Conservation (phyloP, 2,113 vertebrate species). For the Cygnus buccinator region DNA sequence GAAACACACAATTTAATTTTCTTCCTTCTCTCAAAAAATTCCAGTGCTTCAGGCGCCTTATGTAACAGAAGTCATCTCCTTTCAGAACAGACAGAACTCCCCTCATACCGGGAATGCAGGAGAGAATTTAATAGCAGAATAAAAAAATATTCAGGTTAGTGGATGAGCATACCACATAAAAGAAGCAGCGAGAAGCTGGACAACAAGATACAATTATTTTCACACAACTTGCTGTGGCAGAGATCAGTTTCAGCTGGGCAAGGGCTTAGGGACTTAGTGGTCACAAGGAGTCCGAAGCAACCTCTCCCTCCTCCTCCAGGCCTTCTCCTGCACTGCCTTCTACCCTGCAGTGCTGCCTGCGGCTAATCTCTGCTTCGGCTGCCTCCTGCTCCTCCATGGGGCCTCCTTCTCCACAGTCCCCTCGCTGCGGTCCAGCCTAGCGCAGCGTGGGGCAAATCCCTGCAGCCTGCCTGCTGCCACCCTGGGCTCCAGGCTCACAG, state of each 20-base stretch:
- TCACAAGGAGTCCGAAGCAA: neutral
- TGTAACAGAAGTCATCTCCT: neutral
- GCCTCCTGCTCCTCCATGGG: accelerated
- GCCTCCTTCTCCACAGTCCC: neutral
- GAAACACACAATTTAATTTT: neutral
- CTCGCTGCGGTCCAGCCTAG: neutral
- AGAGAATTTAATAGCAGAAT: neutral
- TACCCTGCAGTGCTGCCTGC: accelerated
- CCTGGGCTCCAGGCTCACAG: neutral
- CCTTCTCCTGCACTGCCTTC: neutral
- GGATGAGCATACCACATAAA: neutral
- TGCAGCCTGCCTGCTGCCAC: too few relatives aligned
- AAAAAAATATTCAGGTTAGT: neutral
- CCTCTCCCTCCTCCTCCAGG: neutral
- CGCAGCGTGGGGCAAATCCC: too few relatives aligned
- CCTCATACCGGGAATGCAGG: neutral
- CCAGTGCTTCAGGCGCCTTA: neutral
- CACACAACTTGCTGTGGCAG: neutral
- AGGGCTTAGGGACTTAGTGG: neutral
- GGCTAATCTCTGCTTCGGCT: too few relatives aligned
- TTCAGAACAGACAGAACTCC: neutral
- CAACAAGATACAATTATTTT: neutral
- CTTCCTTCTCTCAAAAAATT: neutral
- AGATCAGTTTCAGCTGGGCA: neutral
- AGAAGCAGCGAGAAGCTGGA: neutral